A percentile compares a stretch with the other conserved stretches of the same genome.
Conservation (phyloP, 1,140 invertebrate genomes). For the Cecropterus lyciades region DNA sequence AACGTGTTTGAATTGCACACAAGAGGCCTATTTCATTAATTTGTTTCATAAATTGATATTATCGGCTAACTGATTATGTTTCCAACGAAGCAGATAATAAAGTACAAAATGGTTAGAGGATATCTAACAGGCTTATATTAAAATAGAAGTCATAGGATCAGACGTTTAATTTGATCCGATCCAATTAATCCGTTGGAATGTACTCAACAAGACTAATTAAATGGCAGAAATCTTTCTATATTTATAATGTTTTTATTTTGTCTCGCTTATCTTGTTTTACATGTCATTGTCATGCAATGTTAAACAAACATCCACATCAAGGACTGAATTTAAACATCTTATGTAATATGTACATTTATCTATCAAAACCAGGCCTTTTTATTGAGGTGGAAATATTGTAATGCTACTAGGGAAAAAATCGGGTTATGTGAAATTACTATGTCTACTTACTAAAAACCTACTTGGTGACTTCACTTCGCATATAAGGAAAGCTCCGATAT, state of each 20-base stretch:
- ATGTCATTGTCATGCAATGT: too few species aligned
- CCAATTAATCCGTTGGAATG: conserved; percentile 25
- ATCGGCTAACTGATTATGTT: neutral
- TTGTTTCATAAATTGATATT: conserved; percentile 32
- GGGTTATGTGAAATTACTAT: too few species aligned
- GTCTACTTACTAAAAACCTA: too few species aligned
- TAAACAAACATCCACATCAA: neutral
- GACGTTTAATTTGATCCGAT: conserved; percentile 13
- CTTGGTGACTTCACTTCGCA: too few species aligned
- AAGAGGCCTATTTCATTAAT: conserved; percentile 29
- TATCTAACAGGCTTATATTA: conserved; percentile 19
- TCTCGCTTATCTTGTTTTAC: neutral
- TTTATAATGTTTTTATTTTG: neutral
- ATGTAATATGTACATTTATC: too few species aligned
- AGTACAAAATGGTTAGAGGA: conserved; percentile 5
- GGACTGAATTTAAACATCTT: too few species aligned
- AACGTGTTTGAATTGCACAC: conserved; percentile 28
- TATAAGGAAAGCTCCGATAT: too few species aligned
- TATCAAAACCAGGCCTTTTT: too few species aligned
- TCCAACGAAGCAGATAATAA: neutral
- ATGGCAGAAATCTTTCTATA: conserved; percentile 4
- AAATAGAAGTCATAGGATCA: conserved; percentile 22
- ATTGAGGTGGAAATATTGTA: too few species aligned
- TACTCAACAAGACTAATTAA: conserved; percentile 14
- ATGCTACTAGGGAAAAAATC: too few species aligned